phyloP scores from a whole-genome alignment of 2,113 vertebrate species.

The Lepisosteus osseus region DNA sequence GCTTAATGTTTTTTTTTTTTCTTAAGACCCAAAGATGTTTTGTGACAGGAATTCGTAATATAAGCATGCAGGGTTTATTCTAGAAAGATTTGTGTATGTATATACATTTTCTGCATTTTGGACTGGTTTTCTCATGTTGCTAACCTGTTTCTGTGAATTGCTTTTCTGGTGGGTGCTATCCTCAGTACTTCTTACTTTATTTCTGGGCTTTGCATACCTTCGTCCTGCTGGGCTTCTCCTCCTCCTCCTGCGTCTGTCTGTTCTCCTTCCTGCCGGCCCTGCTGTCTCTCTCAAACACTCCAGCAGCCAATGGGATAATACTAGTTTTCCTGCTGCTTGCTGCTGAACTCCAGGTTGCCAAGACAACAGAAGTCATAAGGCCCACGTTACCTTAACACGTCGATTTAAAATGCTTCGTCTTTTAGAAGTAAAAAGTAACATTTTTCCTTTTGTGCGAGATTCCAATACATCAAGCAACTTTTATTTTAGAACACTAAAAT shows the following conservation, averaged over 20 bases:
- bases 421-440: conserved; percentile 43
- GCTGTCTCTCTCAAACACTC: conserved; percentile 22
- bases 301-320: conserved; percentile 62
- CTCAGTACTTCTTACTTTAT: conserved; percentile 40
- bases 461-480: no score
- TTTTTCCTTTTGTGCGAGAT: conserved; percentile 15
- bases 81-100: no score
- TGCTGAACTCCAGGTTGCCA: conserved; percentile 73
- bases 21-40: no score
- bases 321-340: conserved; percentile 71
- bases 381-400: conserved; percentile 66
- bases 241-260: conserved; percentile 56
- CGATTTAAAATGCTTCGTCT: conserved; percentile 64
- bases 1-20: no score
- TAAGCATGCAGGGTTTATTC: no score
- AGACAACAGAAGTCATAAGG: conserved; percentile 72
- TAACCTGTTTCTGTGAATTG: not conserved
- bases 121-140: no score
- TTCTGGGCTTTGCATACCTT: conserved; percentile 46
- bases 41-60: no score
- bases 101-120: no score
- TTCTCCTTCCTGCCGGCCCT: conserved; percentile 50
- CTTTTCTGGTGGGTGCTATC: not conserved
- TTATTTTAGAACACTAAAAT: no score
- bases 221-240: conserved; percentile 41